These are phyloP conservation scores for Hippocampus mohnikei DNA, from an alignment of 2,113 vertebrate genomes.

Conservation along the genomic window DNA sequence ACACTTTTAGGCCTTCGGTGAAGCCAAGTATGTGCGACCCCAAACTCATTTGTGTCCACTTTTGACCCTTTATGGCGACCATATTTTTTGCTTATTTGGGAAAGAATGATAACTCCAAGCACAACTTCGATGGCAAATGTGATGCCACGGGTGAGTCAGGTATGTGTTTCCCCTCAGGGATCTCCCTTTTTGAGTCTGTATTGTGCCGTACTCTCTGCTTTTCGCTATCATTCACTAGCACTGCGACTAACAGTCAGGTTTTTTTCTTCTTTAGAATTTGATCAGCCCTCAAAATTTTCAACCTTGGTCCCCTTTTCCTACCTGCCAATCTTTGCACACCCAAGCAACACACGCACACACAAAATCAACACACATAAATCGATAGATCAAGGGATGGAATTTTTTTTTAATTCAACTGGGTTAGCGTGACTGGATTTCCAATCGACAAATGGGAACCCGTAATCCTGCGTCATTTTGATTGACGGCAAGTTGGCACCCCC, in stretches of 20 bases:
- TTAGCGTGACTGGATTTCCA: neutral
- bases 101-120: neutral
- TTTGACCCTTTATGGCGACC: neutral
- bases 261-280: neutral
- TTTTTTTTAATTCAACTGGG: too few relatives aligned
- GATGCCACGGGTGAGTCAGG: neutral
- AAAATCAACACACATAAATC: too few relatives aligned
- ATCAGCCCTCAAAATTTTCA: neutral
- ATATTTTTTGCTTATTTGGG: neutral
- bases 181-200: too few relatives aligned
- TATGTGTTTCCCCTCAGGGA: too few relatives aligned
- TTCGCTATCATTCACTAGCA: neutral
- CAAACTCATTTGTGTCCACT: neutral
- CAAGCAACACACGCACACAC: too few relatives aligned
- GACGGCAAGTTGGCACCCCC: neutral
- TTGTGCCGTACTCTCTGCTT: neutral
- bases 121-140: neutral
- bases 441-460: neutral
- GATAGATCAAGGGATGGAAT: too few relatives aligned
- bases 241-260: neutral
- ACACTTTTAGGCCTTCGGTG: neutral
- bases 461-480: neutral
- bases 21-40: neutral
- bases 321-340: too few relatives aligned
- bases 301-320: too few relatives aligned